phyloP scores from a whole-genome alignment of 2,113 vertebrate species.

The Turdus rufiventris region DNA sequence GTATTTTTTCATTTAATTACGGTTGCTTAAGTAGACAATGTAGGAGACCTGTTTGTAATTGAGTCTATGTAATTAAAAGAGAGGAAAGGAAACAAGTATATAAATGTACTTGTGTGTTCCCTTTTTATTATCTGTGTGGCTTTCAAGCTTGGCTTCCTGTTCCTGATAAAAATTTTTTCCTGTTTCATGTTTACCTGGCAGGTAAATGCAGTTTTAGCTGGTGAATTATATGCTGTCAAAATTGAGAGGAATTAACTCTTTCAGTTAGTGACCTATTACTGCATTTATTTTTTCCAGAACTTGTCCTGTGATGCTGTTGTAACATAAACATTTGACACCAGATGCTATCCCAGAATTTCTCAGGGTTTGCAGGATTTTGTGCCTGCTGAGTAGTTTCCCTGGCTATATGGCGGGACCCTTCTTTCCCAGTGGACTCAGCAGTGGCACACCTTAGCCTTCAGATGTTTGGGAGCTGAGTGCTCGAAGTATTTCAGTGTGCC shows the following conservation, averaged over 20 bases:
- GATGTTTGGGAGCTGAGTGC: not conserved
- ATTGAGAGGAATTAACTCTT: not conserved
- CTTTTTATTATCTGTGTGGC: not conserved
- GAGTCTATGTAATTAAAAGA: not conserved
- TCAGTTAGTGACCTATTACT: not conserved
- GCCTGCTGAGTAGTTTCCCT: not conserved
- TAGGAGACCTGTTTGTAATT: not conserved
- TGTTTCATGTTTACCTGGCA: not conserved
- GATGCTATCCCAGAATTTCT: fast-evolving
- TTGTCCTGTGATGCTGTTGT: not conserved
- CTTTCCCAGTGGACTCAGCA: not conserved
- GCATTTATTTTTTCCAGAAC: not conserved
- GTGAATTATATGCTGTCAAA: not conserved
- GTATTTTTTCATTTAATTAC: not conserved
- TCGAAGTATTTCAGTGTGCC: not conserved
- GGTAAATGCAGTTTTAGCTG: not conserved
- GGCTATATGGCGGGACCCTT: not conserved
- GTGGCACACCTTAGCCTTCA: not conserved
- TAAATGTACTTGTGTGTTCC: not conserved
- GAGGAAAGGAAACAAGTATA: not conserved
- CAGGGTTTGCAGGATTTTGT: not conserved
- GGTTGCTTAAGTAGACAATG: not conserved
- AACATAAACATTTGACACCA: not conserved
- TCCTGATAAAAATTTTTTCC: not conserved
- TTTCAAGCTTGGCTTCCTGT: not conserved